Conservation (phyloP, 2,113 vertebrate species). For the Silurus glanis region DNA sequence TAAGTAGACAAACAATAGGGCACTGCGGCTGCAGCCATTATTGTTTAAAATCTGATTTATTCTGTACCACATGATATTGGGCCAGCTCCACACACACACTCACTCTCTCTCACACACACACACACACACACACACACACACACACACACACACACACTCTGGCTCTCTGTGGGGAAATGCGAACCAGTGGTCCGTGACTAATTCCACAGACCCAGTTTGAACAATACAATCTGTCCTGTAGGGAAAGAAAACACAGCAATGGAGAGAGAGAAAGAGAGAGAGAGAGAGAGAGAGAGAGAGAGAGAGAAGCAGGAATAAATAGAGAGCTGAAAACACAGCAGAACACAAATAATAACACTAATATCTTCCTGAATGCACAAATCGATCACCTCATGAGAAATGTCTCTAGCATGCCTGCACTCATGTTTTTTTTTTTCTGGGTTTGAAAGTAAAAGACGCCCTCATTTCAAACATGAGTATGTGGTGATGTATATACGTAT, state of each 20-base stretch:
- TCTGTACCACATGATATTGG: background rate
- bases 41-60: conserved; percentile 36
- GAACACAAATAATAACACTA: conserved; percentile 46
- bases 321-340: background rate
- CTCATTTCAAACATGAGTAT: background rate
- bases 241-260: conserved; percentile 11
- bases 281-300: background rate
- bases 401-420: background rate
- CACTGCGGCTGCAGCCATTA: conserved; percentile 21
- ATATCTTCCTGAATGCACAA: conserved; percentile 20
- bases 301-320: background rate
- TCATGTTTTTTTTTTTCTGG: background rate
- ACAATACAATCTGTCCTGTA: conserved; percentile 52
- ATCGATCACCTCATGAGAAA: conserved; percentile 7
- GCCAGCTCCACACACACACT: conserved; percentile 21
- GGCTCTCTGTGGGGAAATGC: conserved; percentile 31
- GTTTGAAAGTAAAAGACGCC: background rate
- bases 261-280: background rate
- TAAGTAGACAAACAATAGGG: conserved; percentile 22
- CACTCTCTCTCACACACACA: conserved; percentile 19
- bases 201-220: conserved; percentile 46
- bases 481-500: background rate
- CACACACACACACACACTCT: conserved; percentile 11
- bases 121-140: conserved; percentile 38
- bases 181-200: conserved; percentile 48